phyloP scores from a whole-genome alignment of 1,140 invertebrate genomes.

The Mya arenaria region DNA sequence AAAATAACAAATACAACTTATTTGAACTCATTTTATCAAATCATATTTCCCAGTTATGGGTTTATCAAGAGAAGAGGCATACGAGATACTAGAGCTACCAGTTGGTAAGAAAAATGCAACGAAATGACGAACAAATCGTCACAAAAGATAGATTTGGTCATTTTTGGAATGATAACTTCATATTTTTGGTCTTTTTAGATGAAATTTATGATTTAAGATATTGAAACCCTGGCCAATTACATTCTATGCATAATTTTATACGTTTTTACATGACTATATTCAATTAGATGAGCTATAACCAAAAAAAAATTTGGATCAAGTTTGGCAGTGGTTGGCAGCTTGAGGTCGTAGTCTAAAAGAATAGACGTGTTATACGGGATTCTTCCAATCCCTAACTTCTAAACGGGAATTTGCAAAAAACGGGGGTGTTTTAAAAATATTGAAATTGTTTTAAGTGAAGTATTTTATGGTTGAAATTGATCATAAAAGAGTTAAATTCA shows the following conservation, averaged over 20 bases:
- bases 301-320: too few relatives aligned
- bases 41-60: slow-evolving; percentile 29
- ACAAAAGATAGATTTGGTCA: background rate
- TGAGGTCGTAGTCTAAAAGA: too few relatives aligned
- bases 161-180: background rate
- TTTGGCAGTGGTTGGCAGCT: too few relatives aligned
- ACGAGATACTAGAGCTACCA: slow-evolving; percentile 63
- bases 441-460: too few relatives aligned
- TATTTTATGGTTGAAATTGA: too few relatives aligned
- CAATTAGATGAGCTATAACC: too few relatives aligned
- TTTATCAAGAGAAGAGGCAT: slow-evolving; percentile 62
- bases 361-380: too few relatives aligned
- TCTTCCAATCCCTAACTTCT: too few relatives aligned
- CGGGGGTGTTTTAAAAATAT: too few relatives aligned
- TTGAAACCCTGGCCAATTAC: background rate
- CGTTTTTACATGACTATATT: background rate
- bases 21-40: background rate
- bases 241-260: background rate
- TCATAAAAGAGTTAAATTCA: too few relatives aligned
- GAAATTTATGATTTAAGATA: background rate
- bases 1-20: background rate
- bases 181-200: background rate
- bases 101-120: slow-evolving; percentile 50
- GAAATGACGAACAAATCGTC: background rate
- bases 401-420: too few relatives aligned